Evolutionary conservation across 2,888 invertebrate species (phyloP), one percentile per base, ranked within the genome.

Genomic region (Schizaphis graminum): DNA sequence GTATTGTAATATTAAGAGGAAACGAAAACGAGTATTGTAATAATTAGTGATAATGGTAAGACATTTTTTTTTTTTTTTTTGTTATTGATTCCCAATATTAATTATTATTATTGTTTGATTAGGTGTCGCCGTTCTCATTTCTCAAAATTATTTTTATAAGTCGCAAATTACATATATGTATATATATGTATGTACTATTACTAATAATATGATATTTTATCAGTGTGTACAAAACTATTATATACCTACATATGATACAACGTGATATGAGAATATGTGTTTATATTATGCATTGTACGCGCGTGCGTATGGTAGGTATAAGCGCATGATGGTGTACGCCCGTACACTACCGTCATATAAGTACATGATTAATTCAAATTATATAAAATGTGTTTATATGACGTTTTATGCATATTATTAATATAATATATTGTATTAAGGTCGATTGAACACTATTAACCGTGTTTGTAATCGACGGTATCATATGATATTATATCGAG

Each of bases 111-210:
- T 91, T n/a, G n/a, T n/a, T 91, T 47, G 35, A 26, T 84, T 87
- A 92, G 92, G 26, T 13, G 41, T 88, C 35, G 28, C 88, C 41
- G 88, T 88, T 88, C 44, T 41, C 11, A 92, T 77, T 77, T 88
- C 41, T 92, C 28, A n/a, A 88, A 92, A 77, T 88, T 92, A 92
- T 92, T 92, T 92, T 92, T 92, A 44, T 92, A 92, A 88, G 77
- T 53, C 67, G 41, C 92, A 67, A 87, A 91, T 77, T 28, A 56
- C 56, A 84, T 49, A 77, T 49, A 49, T n/a, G 77, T 77, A 77
- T 49, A n/a, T 44, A 90, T 90, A 57, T 41, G 11, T 90, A 57
- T 41, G 11, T 89, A 57, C 57, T 57, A 89, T 44, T 44, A 86
- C 8, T 57, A 49, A 47, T 57, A 49, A 47, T 49, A 44, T 24